These are phyloP conservation scores for Calliopsis andreniformis DNA, from an alignment of 1,140 invertebrate species.

Conservation along the genomic window DNA sequence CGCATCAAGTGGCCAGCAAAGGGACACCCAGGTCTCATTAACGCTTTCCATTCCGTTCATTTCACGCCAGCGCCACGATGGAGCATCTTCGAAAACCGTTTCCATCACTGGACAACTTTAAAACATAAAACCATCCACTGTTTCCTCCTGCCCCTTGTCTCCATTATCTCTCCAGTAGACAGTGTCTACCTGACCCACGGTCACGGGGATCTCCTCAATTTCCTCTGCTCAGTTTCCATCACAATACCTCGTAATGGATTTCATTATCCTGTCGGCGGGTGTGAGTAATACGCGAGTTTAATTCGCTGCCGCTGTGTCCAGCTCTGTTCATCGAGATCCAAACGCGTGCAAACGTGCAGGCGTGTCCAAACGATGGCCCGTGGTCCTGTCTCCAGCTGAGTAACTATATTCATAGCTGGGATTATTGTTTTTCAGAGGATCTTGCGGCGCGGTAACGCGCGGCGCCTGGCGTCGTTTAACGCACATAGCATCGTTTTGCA, in stretches of 20 bases:
- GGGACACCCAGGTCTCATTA: conserved; percentile 2
- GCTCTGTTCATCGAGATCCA: not conserved
- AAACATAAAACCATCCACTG: no score
- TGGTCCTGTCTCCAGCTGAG: not conserved
- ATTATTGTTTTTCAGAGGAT: conserved; percentile 24
- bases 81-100: no score
- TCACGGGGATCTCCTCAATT: not conserved
- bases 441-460: conserved; percentile 1
- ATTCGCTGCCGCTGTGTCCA: not conserved
- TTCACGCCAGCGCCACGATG: no score
- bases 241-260: not conserved
- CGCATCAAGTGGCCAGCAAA: conserved; percentile 6
- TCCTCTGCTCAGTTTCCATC: not conserved
- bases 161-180: not conserved
- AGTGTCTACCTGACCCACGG: no score
- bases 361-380: no score
- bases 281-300: not conserved
- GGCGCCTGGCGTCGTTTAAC: conserved; percentile 38
- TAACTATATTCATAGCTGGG: conserved; percentile 14
- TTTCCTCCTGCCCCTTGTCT: not conserved
- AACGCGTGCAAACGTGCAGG: not conserved
- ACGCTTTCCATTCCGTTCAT: not conserved
- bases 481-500: conserved; percentile 60
- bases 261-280: not conserved
- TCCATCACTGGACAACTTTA: no score